Conservation (phyloP, 2,113 vertebrate genomes). For the Otolemur garnettii region DNA sequence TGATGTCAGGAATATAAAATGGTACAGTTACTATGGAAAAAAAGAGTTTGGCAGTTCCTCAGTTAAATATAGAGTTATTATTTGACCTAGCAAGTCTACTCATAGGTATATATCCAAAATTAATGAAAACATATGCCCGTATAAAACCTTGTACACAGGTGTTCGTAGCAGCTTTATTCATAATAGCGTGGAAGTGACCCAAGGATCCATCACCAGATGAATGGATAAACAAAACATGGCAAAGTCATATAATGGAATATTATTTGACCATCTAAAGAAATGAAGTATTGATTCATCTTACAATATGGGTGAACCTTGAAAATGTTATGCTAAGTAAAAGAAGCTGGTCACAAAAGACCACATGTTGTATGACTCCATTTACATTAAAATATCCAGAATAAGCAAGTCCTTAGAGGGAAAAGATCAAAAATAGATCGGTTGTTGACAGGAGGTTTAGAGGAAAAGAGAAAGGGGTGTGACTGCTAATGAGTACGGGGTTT, state of each 20-base stretch:
- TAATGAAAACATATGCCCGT: background rate
- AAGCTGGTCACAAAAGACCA: background rate
- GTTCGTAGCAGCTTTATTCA: background rate
- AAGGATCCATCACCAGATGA: background rate
- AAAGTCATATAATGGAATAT: background rate
- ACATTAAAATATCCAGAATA: background rate
- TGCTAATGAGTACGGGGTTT: background rate
- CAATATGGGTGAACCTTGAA: background rate
- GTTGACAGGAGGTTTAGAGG: background rate
- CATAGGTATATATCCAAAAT: background rate
- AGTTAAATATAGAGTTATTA: background rate
- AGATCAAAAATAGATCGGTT: background rate
- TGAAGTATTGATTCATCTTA: background rate
- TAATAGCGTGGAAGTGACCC: background rate
- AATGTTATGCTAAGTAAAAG: background rate
- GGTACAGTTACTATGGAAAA: background rate
- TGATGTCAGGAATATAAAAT: background rate
- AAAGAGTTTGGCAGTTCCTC: background rate
- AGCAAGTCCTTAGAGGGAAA: background rate
- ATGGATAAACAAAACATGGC: background rate
- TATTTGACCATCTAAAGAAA: background rate
- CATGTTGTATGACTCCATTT: background rate
- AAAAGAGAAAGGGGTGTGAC: background rate
- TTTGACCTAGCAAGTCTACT: background rate
- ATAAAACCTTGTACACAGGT: background rate